A percentile compares a stretch with the other conserved stretches of the same genome.
These are phyloP conservation scores for Capromys pilorides DNA, from an alignment of 2,797 vertebrate genomes.

Conservation along the genomic window DNA sequence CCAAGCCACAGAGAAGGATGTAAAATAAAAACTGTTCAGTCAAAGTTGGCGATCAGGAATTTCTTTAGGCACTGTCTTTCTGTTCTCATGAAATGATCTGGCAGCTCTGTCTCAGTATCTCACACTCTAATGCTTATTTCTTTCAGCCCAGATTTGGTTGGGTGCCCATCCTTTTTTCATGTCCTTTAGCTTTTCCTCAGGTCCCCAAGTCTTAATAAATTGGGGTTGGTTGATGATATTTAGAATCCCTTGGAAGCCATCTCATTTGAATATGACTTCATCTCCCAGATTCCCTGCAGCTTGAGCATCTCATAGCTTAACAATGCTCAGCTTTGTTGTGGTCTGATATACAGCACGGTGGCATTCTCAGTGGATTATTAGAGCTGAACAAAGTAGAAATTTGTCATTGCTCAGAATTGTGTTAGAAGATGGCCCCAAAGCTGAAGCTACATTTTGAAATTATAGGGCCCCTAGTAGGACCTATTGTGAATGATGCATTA, in stretches of 20 bases:
- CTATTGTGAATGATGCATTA: accelerated
- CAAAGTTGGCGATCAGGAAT: not conserved
- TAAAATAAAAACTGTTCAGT: not conserved
- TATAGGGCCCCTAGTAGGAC: not conserved
- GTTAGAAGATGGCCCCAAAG: not conserved
- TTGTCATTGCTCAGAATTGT: not conserved
- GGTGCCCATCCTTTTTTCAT: not conserved
- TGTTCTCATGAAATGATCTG: not conserved
- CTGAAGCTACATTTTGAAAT: not conserved
- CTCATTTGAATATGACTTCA: not conserved
- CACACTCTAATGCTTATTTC: not conserved
- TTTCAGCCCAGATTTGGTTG: not conserved
- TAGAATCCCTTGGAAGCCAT: not conserved
- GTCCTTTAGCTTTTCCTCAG: not conserved
- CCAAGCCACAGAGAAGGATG: not conserved
- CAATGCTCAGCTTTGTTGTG: not conserved
- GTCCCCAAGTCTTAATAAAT: too few species aligned
- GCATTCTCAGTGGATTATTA: too few species aligned
- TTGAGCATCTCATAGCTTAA: not conserved
- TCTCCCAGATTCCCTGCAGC: not conserved
- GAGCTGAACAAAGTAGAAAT: not conserved
- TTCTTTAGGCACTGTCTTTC: not conserved
- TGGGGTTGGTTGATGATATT: not conserved
- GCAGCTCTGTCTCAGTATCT: not conserved
- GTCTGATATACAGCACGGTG: not conserved